Evolutionary conservation across 2,888 invertebrate genomes (phyloP), one percentile per base, ranked within the genome.

Genomic region (Chrysodeixis includens): DNA sequence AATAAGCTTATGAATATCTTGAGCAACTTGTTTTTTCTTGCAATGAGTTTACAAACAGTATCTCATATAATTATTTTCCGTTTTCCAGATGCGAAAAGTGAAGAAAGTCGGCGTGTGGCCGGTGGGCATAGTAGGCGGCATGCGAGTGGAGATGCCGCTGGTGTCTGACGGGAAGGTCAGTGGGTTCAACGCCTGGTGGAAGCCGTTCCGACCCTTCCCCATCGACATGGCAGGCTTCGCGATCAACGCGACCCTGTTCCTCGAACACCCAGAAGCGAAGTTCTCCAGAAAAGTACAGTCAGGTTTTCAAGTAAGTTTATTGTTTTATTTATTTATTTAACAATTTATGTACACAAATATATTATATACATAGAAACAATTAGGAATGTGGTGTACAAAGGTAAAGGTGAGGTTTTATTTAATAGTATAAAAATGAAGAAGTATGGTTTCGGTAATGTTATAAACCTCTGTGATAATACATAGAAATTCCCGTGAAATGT

Each of bases 211-310:
- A 69, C 97, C 98, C 0, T 99, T 99, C 94, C 99, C 99, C 0
- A 97, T 99, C 44, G 99, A 99, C 86, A 99, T 99, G 99, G 99
- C 99, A 0, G 99, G 98, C 0, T 99, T 99, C 87, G 99, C 98
- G 8, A 97, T 99, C 49, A 98, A 98, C 87, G 92, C 98, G 1
- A 96, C 97, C 18, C 91, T 98, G 62, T 95, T 99, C 54, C 90
- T 97, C 5, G 95, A 96, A 18, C 96, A 97, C 81, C 96, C 97
- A 0, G 95, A 97, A 46, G 98, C 98, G 0, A 93, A 95, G 71
- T 99, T 99, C 91, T 97, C 97, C 0, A 97, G 97, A 83, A 97
- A 97, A 77, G 98, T 98, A 66, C 97, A 97, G 83, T 96, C 98
- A 65, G 99, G 99, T 16, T 98, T 97, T 90, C 98, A 98, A 92